Conservation (phyloP, 2,797 vertebrate genomes). For the Gymnothorax javanicus region DNA sequence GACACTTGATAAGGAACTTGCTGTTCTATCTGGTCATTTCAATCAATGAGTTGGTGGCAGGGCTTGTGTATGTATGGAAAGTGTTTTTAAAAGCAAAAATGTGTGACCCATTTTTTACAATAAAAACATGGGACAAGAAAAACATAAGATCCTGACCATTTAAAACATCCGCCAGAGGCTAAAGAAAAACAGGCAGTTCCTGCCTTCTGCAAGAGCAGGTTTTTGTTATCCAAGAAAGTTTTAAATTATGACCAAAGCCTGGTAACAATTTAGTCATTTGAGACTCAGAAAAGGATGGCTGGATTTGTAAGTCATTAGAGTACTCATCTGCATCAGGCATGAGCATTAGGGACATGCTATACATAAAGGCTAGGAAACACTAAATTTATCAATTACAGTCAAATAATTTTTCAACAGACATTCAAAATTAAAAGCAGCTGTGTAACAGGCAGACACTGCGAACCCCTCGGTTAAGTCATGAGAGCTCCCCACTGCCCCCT, state of each 20-base stretch:
- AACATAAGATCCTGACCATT: constrained; percentile 45
- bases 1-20: not conserved
- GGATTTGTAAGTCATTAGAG: constrained; percentile 33
- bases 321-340: not conserved
- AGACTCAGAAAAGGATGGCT: constrained; percentile 17
- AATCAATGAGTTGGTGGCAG: constrained; percentile 44
- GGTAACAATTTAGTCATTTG: constrained; percentile 33
- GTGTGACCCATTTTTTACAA: constrained; percentile 41
- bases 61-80: constrained; percentile 37
- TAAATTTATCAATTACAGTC: not conserved
- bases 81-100: constrained; percentile 56
- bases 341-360: not conserved
- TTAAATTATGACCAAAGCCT: constrained; percentile 23
- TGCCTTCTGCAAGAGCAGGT: constrained; percentile 12
- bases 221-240: not conserved
- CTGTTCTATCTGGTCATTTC: not conserved
- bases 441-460: not conserved
- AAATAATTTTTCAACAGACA: not conserved
- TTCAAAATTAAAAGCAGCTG: not conserved
- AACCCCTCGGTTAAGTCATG: not conserved
- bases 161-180: constrained; percentile 33
- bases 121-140: constrained; percentile 51
- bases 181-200: constrained; percentile 32
- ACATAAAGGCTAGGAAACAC: not conserved
- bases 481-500: too few species aligned